phyloP scores from a whole-genome alignment of 2,888 invertebrate species.

The Protula sp. region DNA sequence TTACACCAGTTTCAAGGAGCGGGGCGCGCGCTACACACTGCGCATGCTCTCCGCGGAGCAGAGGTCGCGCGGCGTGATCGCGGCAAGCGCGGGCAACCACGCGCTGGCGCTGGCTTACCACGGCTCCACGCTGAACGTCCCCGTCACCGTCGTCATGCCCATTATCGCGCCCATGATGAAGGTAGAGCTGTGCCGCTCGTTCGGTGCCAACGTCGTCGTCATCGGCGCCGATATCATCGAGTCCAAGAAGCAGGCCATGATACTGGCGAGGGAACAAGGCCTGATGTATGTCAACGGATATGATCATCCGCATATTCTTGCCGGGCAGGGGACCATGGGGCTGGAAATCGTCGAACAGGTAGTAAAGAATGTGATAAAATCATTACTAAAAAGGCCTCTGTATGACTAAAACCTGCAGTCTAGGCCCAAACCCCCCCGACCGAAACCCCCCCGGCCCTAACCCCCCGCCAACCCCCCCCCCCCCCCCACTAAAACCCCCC shows the following conservation, averaged over 20 bases:
- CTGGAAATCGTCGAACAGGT: slow-evolving; percentile 87
- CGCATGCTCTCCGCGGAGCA: slow-evolving; percentile 69
- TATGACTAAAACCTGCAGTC: too few relatives aligned
- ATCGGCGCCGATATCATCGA: slow-evolving; percentile 78
- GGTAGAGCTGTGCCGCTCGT: slow-evolving; percentile 78
- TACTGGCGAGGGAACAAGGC: slow-evolving; percentile 66
- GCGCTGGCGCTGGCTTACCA: slow-evolving; percentile 80
- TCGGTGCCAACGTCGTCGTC: slow-evolving; percentile 78
- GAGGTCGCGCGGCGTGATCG: slow-evolving; percentile 74
- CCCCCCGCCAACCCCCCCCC: too few relatives aligned
- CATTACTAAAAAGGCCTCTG: too few relatives aligned
- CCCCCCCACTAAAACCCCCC: too few relatives aligned
- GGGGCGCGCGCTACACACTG: slow-evolving; percentile 83
- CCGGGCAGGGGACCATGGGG: slow-evolving; percentile 91
- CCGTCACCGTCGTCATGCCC: slow-evolving; percentile 85
- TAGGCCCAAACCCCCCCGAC: too few relatives aligned
- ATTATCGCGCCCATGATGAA: slow-evolving; percentile 93
- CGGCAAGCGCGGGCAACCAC: slow-evolving; percentile 91
- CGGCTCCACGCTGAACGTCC: slow-evolving; percentile 62
- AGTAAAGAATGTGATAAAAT: too few relatives aligned
- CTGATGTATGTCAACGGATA: slow-evolving; percentile 87
- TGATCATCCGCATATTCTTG: slow-evolving; percentile 91
- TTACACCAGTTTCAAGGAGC: slow-evolving; percentile 85
- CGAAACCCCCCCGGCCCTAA: too few relatives aligned
- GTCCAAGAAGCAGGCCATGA: slow-evolving; percentile 63